Evolutionary conservation across 2,888 invertebrate species (phyloP).

Genomic region (Leptogaster cylindrica): DNA sequence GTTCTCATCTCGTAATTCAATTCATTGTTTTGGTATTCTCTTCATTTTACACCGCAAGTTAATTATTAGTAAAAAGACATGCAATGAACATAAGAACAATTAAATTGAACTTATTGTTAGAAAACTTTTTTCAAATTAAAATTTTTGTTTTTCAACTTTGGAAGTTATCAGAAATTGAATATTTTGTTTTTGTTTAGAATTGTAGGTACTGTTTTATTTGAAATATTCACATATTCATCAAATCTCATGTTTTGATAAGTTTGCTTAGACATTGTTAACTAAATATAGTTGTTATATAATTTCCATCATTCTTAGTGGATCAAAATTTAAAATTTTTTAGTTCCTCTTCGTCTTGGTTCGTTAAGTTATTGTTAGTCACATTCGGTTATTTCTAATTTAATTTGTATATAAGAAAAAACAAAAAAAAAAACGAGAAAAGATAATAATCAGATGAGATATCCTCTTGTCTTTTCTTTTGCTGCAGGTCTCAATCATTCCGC

Average conservation of each 20-base stretch:
- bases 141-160: neutral
- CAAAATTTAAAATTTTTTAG: neutral
- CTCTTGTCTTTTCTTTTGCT: slow-evolving; percentile 64
- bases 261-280: slow-evolving; percentile 11
- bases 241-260: slow-evolving; percentile 11
- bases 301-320: slow-evolving; percentile 5
- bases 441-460: slow-evolving; percentile 53
- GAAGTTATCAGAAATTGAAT: too few relatives aligned
- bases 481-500: slow-evolving; percentile 94
- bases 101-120: too few relatives aligned
- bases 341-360: neutral
- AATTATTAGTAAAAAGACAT: too few relatives aligned
- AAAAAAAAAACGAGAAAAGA: slow-evolving; percentile 17
- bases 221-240: too few relatives aligned
- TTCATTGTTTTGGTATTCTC: too few relatives aligned
- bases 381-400: slow-evolving; percentile 1
- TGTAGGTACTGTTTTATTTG: too few relatives aligned
- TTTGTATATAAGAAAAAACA: slow-evolving; percentile 5
- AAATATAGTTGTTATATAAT: neutral
- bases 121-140: too few relatives aligned
- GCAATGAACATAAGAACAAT: too few relatives aligned
- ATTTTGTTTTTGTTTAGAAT: too few relatives aligned
- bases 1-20: too few relatives aligned
- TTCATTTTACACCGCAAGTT: too few relatives aligned
- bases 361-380: neutral